A percentile compares a stretch with the other conserved stretches of the same genome.
Conservation (phyloP, 2,113 vertebrate genomes). For the Aepyceros melampus region DNA sequence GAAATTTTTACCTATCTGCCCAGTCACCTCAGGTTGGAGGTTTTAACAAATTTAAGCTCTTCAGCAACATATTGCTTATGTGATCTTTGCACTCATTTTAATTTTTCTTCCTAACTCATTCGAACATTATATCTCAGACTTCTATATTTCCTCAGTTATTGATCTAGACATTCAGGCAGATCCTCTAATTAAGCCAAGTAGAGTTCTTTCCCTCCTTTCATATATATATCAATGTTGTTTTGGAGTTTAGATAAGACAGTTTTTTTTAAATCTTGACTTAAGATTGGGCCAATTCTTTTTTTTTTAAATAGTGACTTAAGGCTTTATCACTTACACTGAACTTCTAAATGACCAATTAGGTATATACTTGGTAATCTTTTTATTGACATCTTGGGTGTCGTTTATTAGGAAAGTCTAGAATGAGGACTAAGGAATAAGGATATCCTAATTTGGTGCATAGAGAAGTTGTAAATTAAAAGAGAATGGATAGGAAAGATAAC, state of each 20-base stretch:
- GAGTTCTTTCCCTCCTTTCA: background rate
- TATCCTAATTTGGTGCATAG: background rate
- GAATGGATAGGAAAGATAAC: background rate
- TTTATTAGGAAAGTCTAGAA: background rate
- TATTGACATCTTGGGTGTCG: background rate
- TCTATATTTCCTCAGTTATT: background rate
- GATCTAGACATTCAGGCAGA: background rate
- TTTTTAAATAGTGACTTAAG: background rate
- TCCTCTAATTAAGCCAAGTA: background rate
- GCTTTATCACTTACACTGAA: background rate
- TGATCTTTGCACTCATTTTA: background rate
- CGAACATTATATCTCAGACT: background rate
- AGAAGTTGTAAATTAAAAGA: background rate
- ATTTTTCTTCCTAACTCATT: background rate
- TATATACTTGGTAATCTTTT: background rate
- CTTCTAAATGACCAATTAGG: background rate
- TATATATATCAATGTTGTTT: background rate
- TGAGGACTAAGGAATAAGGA: background rate
- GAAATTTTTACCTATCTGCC: background rate
- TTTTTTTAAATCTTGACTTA: constrained; percentile 4
- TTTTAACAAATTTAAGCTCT: background rate
- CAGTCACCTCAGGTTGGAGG: background rate
- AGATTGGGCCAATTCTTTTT: background rate
- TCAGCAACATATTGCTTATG: background rate
- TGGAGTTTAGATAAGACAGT: background rate